Evolutionary conservation across 2,113 vertebrate genomes (phyloP), one percentile per base, ranked within the genome.

Genomic region (Hippocampus guttulatus): DNA sequence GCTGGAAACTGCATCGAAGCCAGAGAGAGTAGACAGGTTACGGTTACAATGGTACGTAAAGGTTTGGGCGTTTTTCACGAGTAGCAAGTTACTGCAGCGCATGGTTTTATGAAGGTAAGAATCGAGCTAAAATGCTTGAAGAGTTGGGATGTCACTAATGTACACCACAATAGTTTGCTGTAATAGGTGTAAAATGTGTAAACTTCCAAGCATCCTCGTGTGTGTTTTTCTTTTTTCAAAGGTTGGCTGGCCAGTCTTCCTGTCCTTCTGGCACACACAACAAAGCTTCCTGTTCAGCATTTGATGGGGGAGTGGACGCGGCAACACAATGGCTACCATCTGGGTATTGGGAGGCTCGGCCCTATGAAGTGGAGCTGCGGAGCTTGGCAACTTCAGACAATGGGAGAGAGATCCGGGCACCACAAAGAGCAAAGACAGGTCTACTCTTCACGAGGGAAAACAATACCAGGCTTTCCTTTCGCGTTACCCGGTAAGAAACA

Each of bases 301-400:
- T 84, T 4, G 21, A 84, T 54, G 80, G 82, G 80, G 87, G 88
- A 83, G 84, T 85, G 78, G 80, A 84, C 58, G 11, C 76, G 76
- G 84, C 86, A 82, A 77, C 79, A 90, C 88, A 91, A 93, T 92
- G 84, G 88, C 87, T 91, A 90, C 91, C 92, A 92, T 92, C 91
- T 92, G 92, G 88, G 90, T 80, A 78, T 86, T 87, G 90, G 82
- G 80, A 81, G 69, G 63, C 82, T 64, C 79, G 76, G 86, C 70
- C 83, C 83, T 83, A 79, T 84, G 71, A 86, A 81, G 79, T 82
- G 73, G 68, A 81, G 87, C 82, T 85, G 69, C 72, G 78, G 78
- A 83, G 81, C 75, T 78, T 87, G 88, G 84, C 85, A 87, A 73
- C 71, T 79, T 77, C 78, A 61, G 82, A 88, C 85, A 87, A 88